phyloP scores from a whole-genome alignment of 2,888 invertebrate genomes.

The Cerastis rubricosa region DNA sequence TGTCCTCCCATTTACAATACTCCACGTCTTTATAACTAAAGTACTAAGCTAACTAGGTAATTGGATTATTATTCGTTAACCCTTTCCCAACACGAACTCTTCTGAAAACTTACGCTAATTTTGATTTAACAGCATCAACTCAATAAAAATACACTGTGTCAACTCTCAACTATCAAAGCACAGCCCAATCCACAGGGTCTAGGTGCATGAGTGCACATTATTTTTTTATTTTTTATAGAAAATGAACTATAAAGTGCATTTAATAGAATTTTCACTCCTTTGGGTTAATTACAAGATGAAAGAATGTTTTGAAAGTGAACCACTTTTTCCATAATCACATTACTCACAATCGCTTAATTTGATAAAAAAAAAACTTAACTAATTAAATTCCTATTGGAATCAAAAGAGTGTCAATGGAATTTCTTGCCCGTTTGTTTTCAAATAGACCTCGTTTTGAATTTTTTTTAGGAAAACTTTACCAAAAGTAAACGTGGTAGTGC shows the following conservation, averaged over 20 bases:
- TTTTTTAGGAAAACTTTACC: too few species aligned
- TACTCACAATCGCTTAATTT: background rate
- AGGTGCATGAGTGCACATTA: background rate
- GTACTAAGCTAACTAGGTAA: background rate
- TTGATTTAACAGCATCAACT: background rate
- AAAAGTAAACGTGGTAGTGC: too few species aligned
- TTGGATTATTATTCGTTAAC: background rate
- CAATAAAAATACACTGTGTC: background rate
- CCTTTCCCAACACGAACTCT: background rate
- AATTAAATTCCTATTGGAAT: slow-evolving; percentile 2
- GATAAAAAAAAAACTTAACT: background rate
- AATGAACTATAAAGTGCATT: background rate
- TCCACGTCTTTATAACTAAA: background rate
- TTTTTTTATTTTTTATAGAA: background rate
- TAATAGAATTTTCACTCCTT: background rate
- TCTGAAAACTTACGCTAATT: background rate
- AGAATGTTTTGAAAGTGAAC: background rate
- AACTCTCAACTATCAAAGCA: too few species aligned
- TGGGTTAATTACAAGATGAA: background rate
- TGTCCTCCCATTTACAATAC: background rate
- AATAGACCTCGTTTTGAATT: background rate
- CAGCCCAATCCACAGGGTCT: too few species aligned
- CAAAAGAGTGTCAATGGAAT: background rate
- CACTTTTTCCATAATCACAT: background rate
- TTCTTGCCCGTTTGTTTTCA: background rate